Base-by-base conservation (phyloP, 2,888 invertebrate species). In the Caradrina kadenii region DNA sequence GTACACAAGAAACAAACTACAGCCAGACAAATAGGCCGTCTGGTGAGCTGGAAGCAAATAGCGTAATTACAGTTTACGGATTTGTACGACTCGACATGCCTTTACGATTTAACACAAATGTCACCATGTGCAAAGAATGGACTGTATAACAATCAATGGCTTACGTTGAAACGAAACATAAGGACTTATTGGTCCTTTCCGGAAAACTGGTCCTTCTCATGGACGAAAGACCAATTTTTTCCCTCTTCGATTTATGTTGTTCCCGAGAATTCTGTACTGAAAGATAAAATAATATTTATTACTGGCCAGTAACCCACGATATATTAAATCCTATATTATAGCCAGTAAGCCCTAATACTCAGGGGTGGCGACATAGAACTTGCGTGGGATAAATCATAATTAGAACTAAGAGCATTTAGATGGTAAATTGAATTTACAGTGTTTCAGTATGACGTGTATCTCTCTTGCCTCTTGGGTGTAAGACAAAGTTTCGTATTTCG, bases 241-340 rank as follows among this genome's bases (percentile, higher is more conserved):
- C 21, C 45, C 22, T 31, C 2, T 17, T 1, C 8, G n/a, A 22
- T 67, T 64, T 48, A 58, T 53, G 45, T 53, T 49, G 11, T 59
- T 54, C 21, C 48, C 22, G 21, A 61, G 15, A 73, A 65, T n/a
- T 63, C 26, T 35, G 58, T 62, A 55, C 31, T 55, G 31, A 49
- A 35, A 77, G 64, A 63, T 73, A 56, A 63, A 73, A 50, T 78
- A 48, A 69, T 69, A 66, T 65, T 73, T 63, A 69, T 69, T 69
- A n/a, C 65, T 22, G 53, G 55, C 63, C 68, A 69, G 66, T 62
- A 21, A 53, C 31, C 60, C 19, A 42, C 52, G n/a, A 71, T 59
- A 59, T 59, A 75, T 66, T 50, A 59, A 54, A 31, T 45, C 26
- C 53, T 54, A 31, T 42, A 59, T 69, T 67, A 65, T 50, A 56